Base-by-base conservation (phyloP, 2,888 invertebrate genomes). In the Carterocephalus palaemon region DNA sequence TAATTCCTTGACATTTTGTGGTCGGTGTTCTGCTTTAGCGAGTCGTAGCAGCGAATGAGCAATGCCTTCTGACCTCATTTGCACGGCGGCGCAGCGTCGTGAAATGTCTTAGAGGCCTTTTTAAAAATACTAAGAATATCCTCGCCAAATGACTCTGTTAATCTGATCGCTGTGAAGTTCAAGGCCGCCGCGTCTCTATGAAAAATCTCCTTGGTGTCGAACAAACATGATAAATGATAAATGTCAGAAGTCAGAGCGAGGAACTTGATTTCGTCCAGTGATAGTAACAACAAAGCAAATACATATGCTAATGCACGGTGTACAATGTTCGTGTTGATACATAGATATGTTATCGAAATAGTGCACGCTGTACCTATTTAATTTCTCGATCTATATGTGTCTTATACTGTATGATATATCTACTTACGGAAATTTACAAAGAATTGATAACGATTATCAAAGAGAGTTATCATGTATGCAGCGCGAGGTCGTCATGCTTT, bases 1-100 rank as follows among this genome's bases (percentile, higher is more conserved):
- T 68, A 73, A 71, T 71, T 73, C 61, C 75, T 59, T 75, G 80
- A 72, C 78, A 79, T 80, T 79, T 43, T 77, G 60, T 61, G 34
- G 46, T 46, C 34, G 39, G 8, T 9, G 28, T 33, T 34, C 34
- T 34, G 20, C 42, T 41, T 45, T 57, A 52, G 54, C 55, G 53
- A 60, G 60, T 54, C 58, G 53, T 56, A 57, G 58, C 52, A 53
- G 40, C 60, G 53, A 54, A 12, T 56, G 54, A 54, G 55, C 53
- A 62, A 54, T 57, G 59, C 60, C 59, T 59, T 54, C 51, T 64
- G 67, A 68, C 70, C 70, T 70, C 64, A 65, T 67, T 69, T 54
- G 48, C 34, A 16, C 10, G 15, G 36, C 29, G 9, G 17, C 48
- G n/a, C 51, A 42, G 45, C 48, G 57, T 68, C 67, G 68, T 75